Base-by-base conservation (phyloP, 2,888 invertebrate genomes). In the Cheilosia impressa region DNA sequence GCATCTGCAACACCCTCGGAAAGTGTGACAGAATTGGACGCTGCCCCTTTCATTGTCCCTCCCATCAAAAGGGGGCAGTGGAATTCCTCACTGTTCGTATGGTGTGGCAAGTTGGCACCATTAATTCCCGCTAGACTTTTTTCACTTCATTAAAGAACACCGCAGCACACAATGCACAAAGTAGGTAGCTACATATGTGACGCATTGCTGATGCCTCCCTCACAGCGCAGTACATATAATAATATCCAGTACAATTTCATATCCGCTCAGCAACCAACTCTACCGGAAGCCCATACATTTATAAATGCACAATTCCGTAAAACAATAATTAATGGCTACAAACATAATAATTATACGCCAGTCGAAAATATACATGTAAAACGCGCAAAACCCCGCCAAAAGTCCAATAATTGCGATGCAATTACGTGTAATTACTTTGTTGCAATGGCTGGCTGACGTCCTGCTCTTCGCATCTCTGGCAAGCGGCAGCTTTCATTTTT, bases 351-450 rank as follows among this genome's bases (percentile, higher is more conserved):
- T 79, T 84, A 80, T 76, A 71, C 65, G 65, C 69, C 66, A 69
- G 75, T 63, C 60, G 31, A 65, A 60, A 43, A 66, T 71, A 65
- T 19, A 53, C 79, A 75, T 55, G 72, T 69, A 52, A 55, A 58
- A 63, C 13, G 63, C 52, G 55, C 53, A 69, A 65, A 84, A 69
- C 69, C 65, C 27, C 62, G 52, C 52, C 79, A 66, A 80, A 84
- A 80, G 80, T 79, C 65, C 84, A 75, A 75, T 79, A 84, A 79
- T 84, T 84, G 79, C 75, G 47, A 71, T 75, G 84, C 71, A 84
- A 84, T 84, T 84, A 84, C 75, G 58, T 84, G 53, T 69, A 80
- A 84, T 84, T 84, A 80, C 65, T 71, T 75, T 34, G 79, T 79
- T 75, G 24, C 73, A 79, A 45, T 41, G 38, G 15, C 13, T 22